A percentile compares a stretch with the other conserved stretches of the same genome.
These are phyloP conservation scores for Altica lythri DNA, from an alignment of 2,888 invertebrate species.

Conservation along the genomic window DNA sequence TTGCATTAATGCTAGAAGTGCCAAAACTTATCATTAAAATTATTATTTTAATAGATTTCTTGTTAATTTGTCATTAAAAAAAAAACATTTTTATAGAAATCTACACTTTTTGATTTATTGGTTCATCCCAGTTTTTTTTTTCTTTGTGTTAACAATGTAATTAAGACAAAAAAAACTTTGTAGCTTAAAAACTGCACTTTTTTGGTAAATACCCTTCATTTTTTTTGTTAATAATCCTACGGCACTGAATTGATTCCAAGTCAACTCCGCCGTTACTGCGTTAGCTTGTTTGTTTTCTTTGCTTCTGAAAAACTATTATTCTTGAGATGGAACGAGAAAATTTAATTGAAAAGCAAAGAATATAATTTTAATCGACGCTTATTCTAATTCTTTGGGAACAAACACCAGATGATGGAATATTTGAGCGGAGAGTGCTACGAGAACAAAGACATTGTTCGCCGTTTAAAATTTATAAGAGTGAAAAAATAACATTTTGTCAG, in stretches of 20 bases:
- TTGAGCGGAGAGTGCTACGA: background rate
- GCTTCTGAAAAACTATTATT: constrained; percentile 14
- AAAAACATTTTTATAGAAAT: background rate
- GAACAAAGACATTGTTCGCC: constrained; percentile 6
- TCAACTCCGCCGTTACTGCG: no score
- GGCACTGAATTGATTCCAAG: no score
- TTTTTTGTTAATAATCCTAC: no score
- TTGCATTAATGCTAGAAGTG: background rate
- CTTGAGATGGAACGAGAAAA: constrained; percentile 13
- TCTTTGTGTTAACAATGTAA: no score
- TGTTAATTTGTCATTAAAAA: background rate
- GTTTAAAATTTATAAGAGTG: constrained; percentile 3
- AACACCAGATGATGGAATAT: constrained; percentile 7
- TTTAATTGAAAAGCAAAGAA: constrained; percentile 13
- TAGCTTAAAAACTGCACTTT: background rate
- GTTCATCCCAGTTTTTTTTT: background rate
- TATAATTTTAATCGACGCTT: constrained; percentile 9
- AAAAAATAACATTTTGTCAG: background rate
- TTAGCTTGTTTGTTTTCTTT: constrained; percentile 20
- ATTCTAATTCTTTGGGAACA: constrained; percentile 3
- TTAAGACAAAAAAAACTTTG: constrained; percentile 1
- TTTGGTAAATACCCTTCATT: background rate
- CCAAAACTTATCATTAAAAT: background rate
- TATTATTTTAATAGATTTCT: background rate
- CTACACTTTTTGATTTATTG: background rate